phyloP scores from a whole-genome alignment of 2,888 invertebrate genomes.

The Clanis bilineata region DNA sequence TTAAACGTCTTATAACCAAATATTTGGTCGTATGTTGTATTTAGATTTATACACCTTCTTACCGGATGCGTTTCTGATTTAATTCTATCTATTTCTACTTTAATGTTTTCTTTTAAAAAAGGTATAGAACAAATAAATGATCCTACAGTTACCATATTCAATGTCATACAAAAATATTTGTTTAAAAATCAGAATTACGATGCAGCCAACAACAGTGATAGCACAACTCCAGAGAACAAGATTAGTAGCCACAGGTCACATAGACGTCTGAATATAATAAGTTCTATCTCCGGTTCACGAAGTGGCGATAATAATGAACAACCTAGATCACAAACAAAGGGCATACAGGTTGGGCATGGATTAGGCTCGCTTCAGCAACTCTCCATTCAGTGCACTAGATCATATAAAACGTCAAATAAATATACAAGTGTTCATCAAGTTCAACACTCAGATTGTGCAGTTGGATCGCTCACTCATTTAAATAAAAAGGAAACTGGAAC shows the following conservation, averaged over 20 bases:
- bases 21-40: no score
- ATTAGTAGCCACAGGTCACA: not conserved
- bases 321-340: slow-evolving; percentile 28
- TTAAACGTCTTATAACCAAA: no score
- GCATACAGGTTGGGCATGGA: slow-evolving; percentile 43
- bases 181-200: slow-evolving; percentile 25
- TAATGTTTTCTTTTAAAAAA: slow-evolving; percentile 56
- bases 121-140: slow-evolving; percentile 57
- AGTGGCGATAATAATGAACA: not conserved
- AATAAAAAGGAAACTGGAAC: slow-evolving; percentile 41
- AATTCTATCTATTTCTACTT: no score
- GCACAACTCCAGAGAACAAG: not conserved
- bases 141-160: slow-evolving; percentile 53
- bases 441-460: slow-evolving; percentile 34
- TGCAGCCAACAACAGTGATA: slow-evolving; percentile 7
- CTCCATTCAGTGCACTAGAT: slow-evolving; percentile 42
- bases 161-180: slow-evolving; percentile 42
- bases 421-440: slow-evolving; percentile 42
- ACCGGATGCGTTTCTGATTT: no score
- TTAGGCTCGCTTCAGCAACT: slow-evolving; percentile 31
- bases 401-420: slow-evolving; percentile 32
- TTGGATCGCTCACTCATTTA: slow-evolving; percentile 27
- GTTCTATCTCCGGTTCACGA: no score
- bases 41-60: no score
- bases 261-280: not conserved